Percentiles rank a stretch among this genome's conserved stretches.
These are phyloP conservation scores for Eudiplozoon nipponicum DNA, from an alignment of 2,888 invertebrate species.

Conservation along the genomic window DNA sequence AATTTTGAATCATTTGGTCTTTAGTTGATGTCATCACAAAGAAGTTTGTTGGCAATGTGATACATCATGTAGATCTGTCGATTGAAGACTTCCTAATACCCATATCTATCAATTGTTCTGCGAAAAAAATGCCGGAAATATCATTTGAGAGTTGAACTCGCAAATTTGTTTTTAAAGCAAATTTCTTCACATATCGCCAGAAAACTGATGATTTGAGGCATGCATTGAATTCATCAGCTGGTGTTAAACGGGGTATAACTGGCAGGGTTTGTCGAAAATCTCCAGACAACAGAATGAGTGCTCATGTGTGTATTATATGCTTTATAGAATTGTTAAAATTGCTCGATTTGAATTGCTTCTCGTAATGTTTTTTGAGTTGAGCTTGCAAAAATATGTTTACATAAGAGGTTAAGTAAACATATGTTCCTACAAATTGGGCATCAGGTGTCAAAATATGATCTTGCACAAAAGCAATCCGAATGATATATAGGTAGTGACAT, in stretches of 20 bases:
- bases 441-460: too few relatives aligned
- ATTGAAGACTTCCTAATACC: constrained; percentile 10
- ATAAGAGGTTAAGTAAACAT: too few relatives aligned
- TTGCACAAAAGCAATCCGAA: too few relatives aligned
- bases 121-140: constrained; percentile 4
- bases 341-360: too few relatives aligned
- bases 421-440: too few relatives aligned
- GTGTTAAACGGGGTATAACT: too few relatives aligned
- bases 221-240: constrained; percentile 16
- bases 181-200: constrained; percentile 14
- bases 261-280: constrained; percentile 17
- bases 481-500: too few relatives aligned
- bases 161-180: constrained; percentile 16
- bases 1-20: not conserved
- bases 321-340: too few relatives aligned
- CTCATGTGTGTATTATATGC: too few relatives aligned
- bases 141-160: constrained; percentile 11
- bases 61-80: not conserved
- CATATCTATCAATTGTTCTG: constrained; percentile 9
- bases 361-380: too few relatives aligned
- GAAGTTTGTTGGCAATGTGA: not conserved
- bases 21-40: constrained; percentile 5
- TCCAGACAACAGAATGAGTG: constrained; percentile 15
- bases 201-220: constrained; percentile 16
- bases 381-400: too few relatives aligned